Conservation (phyloP, 2,888 invertebrate species). For the Drosophila quinaria region DNA sequence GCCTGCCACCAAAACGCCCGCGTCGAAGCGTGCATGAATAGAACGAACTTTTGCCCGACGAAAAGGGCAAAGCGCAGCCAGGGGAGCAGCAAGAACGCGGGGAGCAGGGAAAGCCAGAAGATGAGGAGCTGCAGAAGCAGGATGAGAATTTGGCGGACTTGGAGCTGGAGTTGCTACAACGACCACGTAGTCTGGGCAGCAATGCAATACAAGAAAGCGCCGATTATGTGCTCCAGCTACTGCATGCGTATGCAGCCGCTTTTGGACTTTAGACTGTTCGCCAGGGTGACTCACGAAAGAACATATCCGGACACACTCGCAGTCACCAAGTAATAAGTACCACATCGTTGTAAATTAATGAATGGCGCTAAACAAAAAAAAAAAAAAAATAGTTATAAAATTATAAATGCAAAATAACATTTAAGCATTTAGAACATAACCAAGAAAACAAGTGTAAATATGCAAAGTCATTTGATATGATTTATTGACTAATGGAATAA, state of each 20-base stretch:
- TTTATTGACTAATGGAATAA: conserved; percentile 45
- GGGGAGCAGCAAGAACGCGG: background rate
- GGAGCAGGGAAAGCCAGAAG: conserved; percentile 2
- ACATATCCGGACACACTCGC: conserved; percentile 52
- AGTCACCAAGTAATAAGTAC: conserved; percentile 27
- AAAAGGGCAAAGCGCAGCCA: conserved; percentile 40
- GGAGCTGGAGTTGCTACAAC: conserved; percentile 59
- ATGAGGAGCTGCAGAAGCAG: conserved; percentile 19
- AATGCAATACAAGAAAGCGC: conserved; percentile 70
- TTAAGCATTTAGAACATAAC: conserved; percentile 41
- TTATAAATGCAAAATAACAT: conserved; percentile 10
- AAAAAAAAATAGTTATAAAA: conserved; percentile 18
- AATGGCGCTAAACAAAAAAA: conserved; percentile 33
- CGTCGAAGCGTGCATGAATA: conserved; percentile 83
- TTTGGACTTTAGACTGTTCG: conserved; percentile 57
- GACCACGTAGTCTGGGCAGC: conserved; percentile 66
- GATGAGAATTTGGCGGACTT: conserved; percentile 41
- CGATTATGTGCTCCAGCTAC: conserved; percentile 67
- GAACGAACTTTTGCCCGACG: conserved; percentile 74
- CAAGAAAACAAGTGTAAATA: conserved; percentile 53
- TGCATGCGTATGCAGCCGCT: conserved; percentile 70
- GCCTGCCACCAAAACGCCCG: conserved; percentile 83
- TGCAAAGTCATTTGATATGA: conserved; percentile 75
- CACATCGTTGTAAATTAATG: conserved; percentile 32
- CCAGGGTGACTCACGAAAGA: conserved; percentile 10